These are phyloP conservation scores for Muntiacus reevesi DNA, from an alignment of 2,113 vertebrate species.

Conservation along the genomic window DNA sequence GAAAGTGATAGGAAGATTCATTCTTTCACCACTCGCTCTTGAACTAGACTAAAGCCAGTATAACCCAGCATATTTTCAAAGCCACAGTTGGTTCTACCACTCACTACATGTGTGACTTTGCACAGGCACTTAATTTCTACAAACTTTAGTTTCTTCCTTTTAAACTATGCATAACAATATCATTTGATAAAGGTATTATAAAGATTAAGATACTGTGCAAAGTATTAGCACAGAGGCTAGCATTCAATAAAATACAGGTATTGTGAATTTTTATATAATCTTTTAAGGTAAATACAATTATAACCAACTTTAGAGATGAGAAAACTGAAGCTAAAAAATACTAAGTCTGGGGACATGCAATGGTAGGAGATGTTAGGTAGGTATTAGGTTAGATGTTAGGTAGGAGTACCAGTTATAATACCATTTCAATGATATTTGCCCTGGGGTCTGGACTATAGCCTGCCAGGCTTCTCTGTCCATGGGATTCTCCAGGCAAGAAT, in stretches of 20 bases:
- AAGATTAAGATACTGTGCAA: not conserved
- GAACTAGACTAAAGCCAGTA: not conserved
- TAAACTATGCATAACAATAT: not conserved
- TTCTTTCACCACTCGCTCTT: not conserved
- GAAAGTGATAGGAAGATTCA: not conserved
- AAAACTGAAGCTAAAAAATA: not conserved
- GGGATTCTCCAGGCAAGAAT: not conserved
- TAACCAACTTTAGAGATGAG: not conserved
- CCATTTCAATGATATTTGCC: not conserved
- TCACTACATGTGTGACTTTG: not conserved
- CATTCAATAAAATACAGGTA: not conserved
- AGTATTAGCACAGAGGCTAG: not conserved
- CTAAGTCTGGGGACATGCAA: not conserved
- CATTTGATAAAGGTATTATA: not conserved
- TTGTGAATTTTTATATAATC: not conserved
- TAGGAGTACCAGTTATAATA: not conserved
- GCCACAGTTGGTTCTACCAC: not conserved
- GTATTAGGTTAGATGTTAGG: not conserved
- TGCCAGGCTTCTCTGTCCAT: not conserved
- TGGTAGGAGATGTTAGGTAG: not conserved
- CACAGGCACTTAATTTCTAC: not conserved
- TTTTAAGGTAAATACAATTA: not conserved
- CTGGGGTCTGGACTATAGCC: not conserved
- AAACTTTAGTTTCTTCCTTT: not conserved
- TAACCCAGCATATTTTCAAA: not conserved